Conservation (phyloP, 2,888 invertebrate species). For the Limnephilus lunatus region DNA sequence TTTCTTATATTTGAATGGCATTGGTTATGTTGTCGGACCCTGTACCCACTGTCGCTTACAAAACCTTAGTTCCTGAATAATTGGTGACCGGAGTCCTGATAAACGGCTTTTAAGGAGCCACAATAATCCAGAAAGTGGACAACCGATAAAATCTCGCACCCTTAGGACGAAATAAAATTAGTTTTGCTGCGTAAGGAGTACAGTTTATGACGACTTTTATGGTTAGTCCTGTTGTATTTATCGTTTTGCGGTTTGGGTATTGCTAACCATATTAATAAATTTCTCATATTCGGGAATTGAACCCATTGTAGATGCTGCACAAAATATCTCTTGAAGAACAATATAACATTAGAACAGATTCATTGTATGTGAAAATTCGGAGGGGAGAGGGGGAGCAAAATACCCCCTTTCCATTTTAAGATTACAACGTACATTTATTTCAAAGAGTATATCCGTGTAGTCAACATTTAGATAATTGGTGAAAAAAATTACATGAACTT, state of each 20-base stretch:
- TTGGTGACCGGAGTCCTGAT: constrained; percentile 58
- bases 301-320: background rate
- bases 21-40: background rate
- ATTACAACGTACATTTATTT: background rate
- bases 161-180: constrained; percentile 37
- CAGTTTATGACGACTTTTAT: constrained; percentile 33
- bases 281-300: background rate
- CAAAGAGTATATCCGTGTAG: background rate
- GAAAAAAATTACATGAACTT: too few species aligned
- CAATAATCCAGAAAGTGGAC: constrained; percentile 44
- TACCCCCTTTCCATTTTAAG: too few species aligned
- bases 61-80: constrained; percentile 60
- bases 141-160: constrained; percentile 53
- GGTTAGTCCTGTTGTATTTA: background rate
- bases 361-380: background rate
- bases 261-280: background rate
- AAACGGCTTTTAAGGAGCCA: constrained; percentile 58
- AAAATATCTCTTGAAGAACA: background rate
- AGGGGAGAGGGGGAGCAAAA: background rate
- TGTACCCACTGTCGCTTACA: background rate
- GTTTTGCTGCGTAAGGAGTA: background rate
- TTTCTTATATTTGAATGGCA: too few species aligned
- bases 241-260: background rate
- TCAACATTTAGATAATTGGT: too few species aligned
- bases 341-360: too few species aligned